These are phyloP conservation scores for Plectrocnemia conspersa DNA, from an alignment of 1,140 invertebrate species.

Conservation along the genomic window DNA sequence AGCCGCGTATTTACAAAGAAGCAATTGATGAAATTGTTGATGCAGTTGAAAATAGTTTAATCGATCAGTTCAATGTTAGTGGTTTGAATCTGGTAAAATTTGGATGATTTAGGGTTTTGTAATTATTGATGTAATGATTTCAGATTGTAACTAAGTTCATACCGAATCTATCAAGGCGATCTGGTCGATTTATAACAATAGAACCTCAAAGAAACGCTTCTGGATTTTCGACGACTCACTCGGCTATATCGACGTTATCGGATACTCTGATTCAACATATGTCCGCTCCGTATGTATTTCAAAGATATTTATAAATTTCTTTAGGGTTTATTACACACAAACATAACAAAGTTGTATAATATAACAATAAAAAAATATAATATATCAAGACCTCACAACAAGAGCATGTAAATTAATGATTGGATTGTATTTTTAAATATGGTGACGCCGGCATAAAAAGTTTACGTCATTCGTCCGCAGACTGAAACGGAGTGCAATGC, in stretches of 20 bases:
- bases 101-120: background rate
- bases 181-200: constrained; percentile 25
- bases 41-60: constrained; percentile 22
- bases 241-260: constrained; percentile 19
- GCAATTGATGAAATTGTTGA: constrained; percentile 23
- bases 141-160: constrained; percentile 31
- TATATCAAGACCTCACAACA: constrained; percentile 14
- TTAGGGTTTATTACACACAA: background rate
- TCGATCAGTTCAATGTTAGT: constrained; percentile 30
- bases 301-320: background rate
- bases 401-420: constrained; percentile 15
- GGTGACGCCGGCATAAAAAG: background rate
- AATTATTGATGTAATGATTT: background rate
- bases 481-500: too few relatives aligned
- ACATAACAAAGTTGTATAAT: constrained; percentile 1
- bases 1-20: background rate
- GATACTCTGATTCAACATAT: constrained; percentile 28
- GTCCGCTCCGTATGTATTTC: constrained; percentile 4
- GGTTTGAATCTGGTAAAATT: background rate
- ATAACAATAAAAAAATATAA: background rate
- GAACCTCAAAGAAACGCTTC: background rate
- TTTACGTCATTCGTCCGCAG: background rate
- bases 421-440: constrained; percentile 3
- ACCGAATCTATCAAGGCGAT: constrained; percentile 17
- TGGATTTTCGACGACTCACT: constrained; percentile 19